Evolutionary conservation across 2,113 vertebrate genomes (phyloP).

Genomic region (Canis aureus): DNA sequence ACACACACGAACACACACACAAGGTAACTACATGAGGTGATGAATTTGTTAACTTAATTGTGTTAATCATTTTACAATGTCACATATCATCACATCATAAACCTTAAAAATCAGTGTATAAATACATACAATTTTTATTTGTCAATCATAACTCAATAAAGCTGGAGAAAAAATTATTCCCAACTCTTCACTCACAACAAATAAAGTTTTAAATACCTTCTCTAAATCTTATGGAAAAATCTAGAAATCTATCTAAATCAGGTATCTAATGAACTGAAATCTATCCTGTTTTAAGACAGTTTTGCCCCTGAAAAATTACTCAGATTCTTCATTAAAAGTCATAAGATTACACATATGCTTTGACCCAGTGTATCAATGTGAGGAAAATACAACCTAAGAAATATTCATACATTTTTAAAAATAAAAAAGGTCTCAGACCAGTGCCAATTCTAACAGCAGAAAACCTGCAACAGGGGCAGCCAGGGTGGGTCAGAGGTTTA

Average conservation of each 20-base stretch:
- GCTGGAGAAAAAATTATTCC: neutral
- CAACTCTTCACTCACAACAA: neutral
- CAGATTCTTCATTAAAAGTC: neutral
- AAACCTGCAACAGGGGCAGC: neutral
- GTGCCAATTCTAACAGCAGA: neutral
- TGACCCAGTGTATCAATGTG: neutral
- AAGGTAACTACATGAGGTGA: neutral
- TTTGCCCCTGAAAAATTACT: neutral
- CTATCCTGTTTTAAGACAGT: neutral
- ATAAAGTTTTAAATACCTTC: conserved; percentile 31
- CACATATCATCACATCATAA: neutral
- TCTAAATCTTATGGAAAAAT: neutral
- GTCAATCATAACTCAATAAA: neutral
- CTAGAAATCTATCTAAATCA: neutral
- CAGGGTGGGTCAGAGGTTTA: too few relatives aligned
- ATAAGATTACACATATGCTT: neutral
- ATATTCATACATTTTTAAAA: neutral
- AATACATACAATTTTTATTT: neutral
- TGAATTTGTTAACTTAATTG: neutral
- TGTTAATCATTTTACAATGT: neutral
- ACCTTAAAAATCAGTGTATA: neutral
- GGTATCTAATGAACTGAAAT: neutral
- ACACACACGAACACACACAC: neutral
- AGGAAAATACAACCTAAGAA: conserved; percentile 5
- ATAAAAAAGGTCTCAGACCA: neutral